phyloP scores from a whole-genome alignment of 2,113 vertebrate genomes.

The Columba janthina region DNA sequence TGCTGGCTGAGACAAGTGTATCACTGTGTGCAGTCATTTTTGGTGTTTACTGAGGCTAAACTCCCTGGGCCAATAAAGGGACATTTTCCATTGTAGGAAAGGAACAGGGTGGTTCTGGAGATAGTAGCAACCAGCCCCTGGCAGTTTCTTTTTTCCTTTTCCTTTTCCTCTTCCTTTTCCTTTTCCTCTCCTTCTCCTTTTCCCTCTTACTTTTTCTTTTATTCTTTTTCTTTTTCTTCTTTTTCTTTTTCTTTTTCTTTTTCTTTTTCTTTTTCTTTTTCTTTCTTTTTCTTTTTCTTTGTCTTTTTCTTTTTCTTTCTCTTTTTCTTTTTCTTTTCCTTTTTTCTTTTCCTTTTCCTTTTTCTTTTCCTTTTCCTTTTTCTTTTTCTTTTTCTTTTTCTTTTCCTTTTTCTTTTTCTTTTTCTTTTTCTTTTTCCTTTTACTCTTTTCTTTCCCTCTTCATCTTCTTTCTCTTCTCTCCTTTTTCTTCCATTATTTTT shows the following conservation, averaged over 20 bases:
- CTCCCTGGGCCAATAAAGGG: background rate
- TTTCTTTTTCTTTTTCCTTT: accelerated
- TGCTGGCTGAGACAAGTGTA: background rate
- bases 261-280: no score
- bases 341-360: accelerated
- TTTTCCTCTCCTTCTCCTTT: accelerated
- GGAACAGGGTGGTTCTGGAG: background rate
- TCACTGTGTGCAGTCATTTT: background rate
- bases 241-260: accelerated
- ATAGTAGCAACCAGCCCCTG: background rate
- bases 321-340: accelerated
- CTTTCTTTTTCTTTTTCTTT: accelerated
- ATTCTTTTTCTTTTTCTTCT: accelerated
- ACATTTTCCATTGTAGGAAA: background rate
- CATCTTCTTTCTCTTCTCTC: background rate
- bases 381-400: accelerated
- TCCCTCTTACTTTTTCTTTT: accelerated
- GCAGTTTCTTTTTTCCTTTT: background rate
- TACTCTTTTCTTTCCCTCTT: no score
- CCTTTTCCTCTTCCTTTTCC: accelerated
- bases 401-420: accelerated
- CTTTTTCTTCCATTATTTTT: background rate
- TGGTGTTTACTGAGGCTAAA: constrained; percentile 33
- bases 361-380: no score
- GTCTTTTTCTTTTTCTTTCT: accelerated